Evolutionary conservation across 1,140 invertebrate genomes (phyloP).

Genomic region (Camponotus floridanus): DNA sequence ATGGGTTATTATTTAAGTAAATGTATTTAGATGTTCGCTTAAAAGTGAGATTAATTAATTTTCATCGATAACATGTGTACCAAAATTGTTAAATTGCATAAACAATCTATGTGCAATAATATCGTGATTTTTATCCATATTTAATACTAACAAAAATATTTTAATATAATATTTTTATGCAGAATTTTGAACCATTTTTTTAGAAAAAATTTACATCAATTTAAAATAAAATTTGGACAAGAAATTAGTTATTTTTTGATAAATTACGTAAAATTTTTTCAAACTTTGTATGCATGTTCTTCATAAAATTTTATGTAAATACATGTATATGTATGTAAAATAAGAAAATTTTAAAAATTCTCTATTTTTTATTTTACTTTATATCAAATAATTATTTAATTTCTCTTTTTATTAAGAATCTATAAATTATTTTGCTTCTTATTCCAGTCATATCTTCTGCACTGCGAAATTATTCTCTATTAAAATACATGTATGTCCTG

Average conservation of each 20-base stretch:
- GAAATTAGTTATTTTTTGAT: no score
- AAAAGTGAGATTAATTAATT: neutral
- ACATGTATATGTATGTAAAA: no score
- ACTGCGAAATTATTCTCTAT: neutral
- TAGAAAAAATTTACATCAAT: neutral
- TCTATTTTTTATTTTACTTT: neutral
- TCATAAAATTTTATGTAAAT: no score
- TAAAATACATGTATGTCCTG: constrained; percentile 8
- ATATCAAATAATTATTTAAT: neutral
- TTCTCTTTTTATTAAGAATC: neutral
- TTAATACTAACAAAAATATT: neutral
- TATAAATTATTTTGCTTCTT: neutral
- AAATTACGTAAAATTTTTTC: no score
- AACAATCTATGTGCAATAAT: neutral
- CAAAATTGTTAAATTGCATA: neutral
- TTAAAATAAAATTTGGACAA: constrained; percentile 1
- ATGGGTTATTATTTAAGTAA: constrained; percentile 17
- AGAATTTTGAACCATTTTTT: neutral
- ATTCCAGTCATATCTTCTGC: neutral
- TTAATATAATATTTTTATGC: neutral
- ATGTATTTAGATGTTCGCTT: constrained; percentile 2
- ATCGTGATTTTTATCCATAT: neutral
- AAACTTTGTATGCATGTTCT: no score
- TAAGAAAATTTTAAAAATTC: neutral
- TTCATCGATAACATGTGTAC: neutral